These are phyloP conservation scores for Porites evermanni DNA, from an alignment of 92 coral and sea anemone species.

Conservation along the genomic window DNA sequence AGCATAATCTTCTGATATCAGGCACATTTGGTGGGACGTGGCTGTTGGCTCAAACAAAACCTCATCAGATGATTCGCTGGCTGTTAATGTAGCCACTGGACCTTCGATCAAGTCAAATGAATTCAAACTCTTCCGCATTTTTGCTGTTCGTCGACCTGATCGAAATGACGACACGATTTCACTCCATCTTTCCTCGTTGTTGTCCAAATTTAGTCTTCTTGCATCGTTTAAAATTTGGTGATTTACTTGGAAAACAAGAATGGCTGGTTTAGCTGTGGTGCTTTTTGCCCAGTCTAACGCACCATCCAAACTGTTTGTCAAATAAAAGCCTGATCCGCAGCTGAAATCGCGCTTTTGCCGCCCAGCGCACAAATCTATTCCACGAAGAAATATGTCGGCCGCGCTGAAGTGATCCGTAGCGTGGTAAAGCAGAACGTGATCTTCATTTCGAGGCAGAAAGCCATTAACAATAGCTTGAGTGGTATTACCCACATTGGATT, in stretches of 20 bases:
- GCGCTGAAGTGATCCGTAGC: constrained; percentile 76
- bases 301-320: constrained; percentile 32
- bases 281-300: constrained; percentile 46
- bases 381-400: constrained; percentile 43
- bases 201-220: constrained; percentile 23
- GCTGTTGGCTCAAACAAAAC: constrained; percentile 23
- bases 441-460: constrained; percentile 9
- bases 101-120: constrained; percentile 67
- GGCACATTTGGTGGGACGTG: constrained; percentile 64
- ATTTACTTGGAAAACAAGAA: constrained; percentile 53
- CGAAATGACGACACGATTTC: constrained; percentile 63
- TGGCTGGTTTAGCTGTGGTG: constrained; percentile 62
- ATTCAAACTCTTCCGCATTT: constrained; percentile 47
- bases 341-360: constrained; percentile 68
- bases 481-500: background rate
- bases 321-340: constrained; percentile 61
- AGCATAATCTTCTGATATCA: constrained; percentile 62
- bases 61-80: background rate
- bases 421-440: constrained; percentile 43
- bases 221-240: constrained; percentile 10
- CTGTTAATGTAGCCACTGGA: constrained; percentile 31
- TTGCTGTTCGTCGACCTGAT: constrained; percentile 47
- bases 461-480: background rate
- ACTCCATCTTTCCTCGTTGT: constrained; percentile 44
- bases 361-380: constrained; percentile 54